Base-by-base conservation (phyloP, 2,888 invertebrate genomes). In the Apoda limacodes region DNA sequence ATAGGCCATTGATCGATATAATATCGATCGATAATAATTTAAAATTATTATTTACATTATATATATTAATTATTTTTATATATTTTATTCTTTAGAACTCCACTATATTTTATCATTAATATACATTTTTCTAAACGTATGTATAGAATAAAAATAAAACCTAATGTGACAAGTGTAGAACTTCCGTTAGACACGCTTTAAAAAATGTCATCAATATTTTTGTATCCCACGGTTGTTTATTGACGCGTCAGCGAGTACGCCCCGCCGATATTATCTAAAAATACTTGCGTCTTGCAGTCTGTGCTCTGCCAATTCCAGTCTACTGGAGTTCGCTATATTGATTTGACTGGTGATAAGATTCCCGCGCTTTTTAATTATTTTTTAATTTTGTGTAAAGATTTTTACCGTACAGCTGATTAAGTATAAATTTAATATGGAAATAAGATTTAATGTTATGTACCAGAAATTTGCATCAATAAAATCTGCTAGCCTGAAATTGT, bases 241-340 rank as follows among this genome's bases (percentile, higher is more conserved):
- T 21, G 25, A 29, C 25, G 28, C 28, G 25, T 28, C 19, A 10
- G 21, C 25, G 21, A 14, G n/a, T 22, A 15, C 13, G 27, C 26
- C 27, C 28, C 24, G 31, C 25, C 39, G 25, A 42, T 39, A 40
- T 34, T 39, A 29, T 43, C 36, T 30, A 19, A 41, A 39, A 43
- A 43, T 45, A 40, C 11, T 9, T 30, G 30, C 34, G 37, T 30
- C 32, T 26, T 34, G 34, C 31, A 21, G 34, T 34, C 35, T 35
- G 34, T 26, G 19, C 21, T 29, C 21, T 10, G 22, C 33, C n/a
- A n/a, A 25, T 25, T 43, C 39, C 45, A 45, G 45, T 43, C 13
- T 15, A 25, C 44, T 45, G 43, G 41, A 43, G 39, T 25, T 25
- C 24, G 39, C 33, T 37, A 28, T 23, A 20, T 20, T 22, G 32